Conservation (phyloP, 2,888 invertebrate genomes). For the Apeira syringaria region DNA sequence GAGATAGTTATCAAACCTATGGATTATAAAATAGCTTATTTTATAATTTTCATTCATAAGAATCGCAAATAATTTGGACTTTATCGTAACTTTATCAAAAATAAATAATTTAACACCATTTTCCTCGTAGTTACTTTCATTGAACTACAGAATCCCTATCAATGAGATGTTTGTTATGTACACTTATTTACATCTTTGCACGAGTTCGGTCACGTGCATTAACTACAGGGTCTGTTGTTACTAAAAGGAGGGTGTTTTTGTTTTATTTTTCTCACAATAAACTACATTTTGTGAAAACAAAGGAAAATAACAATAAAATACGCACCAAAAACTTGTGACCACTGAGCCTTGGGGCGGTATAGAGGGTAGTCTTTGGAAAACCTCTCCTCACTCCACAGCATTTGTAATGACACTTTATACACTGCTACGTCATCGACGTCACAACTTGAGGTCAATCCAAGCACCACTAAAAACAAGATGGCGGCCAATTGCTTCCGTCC, state of each 20-base stretch:
- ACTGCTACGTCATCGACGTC: conserved; percentile 91
- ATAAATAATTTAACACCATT: too few species aligned
- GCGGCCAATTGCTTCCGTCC: conserved; percentile 53
- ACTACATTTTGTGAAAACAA: conserved; percentile 12
- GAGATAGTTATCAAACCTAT: too few species aligned
- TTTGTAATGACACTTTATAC: conserved; percentile 93
- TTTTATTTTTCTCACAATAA: conserved; percentile 19
- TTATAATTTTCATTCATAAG: too few species aligned
- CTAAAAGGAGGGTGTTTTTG: conserved; percentile 24
- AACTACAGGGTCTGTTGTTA: too few species aligned
- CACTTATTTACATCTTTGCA: too few species aligned
- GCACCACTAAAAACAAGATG: conserved; percentile 63
- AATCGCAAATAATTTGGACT: too few species aligned
- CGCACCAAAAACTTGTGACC: conserved; percentile 96
- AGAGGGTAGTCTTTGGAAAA: conserved; percentile 95
- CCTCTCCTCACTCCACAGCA: conserved; percentile 93
- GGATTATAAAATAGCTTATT: too few species aligned
- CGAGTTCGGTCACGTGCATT: too few species aligned
- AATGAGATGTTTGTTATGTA: too few species aligned
- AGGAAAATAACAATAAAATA: conserved; percentile 26
- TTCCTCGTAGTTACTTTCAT: too few species aligned
- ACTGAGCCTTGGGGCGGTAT: conserved; percentile 95
- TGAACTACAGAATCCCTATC: too few species aligned
- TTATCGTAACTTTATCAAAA: too few species aligned
- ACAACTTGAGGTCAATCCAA: conserved; percentile 72